phyloP scores from a whole-genome alignment of 2,888 invertebrate species.

The Thereva nobilitata region DNA sequence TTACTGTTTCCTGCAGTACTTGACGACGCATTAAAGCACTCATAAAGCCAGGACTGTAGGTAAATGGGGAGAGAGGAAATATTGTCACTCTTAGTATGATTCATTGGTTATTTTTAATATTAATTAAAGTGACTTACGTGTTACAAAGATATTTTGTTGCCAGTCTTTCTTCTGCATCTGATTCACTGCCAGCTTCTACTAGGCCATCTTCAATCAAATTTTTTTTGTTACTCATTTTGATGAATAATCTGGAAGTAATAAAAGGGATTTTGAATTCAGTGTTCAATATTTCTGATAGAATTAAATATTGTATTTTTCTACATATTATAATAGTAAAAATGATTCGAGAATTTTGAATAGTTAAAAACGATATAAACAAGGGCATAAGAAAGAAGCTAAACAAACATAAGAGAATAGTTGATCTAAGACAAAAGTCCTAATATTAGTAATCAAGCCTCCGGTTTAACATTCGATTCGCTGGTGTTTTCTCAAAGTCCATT shows the following conservation, averaged over 20 bases:
- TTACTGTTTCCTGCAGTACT: constrained; percentile 57
- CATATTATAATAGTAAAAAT: no score
- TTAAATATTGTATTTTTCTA: no score
- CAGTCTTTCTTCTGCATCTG: constrained; percentile 37
- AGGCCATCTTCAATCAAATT: constrained; percentile 22
- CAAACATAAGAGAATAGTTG: no score
- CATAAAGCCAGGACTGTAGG: constrained; percentile 47
- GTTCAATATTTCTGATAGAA: no score
- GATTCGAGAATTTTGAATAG: no score
- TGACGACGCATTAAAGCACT: constrained; percentile 54
- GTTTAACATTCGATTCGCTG: no score
- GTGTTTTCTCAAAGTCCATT: no score
- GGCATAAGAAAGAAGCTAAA: no score
- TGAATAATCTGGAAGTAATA: neutral
- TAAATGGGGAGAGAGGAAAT: neutral
- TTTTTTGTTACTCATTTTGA: constrained; percentile 37
- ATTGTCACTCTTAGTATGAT: neutral
- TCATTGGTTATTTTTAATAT: neutral
- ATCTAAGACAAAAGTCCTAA: no score
- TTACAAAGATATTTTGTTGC: constrained; percentile 37
- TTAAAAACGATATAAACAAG: no score
- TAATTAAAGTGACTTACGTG: constrained; percentile 32
- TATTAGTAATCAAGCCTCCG: no score
- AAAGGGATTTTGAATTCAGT: no score
- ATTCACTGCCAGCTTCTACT: constrained; percentile 37